Conservation (phyloP, 2,797 vertebrate species). For the Tauraco hartlaubi region DNA sequence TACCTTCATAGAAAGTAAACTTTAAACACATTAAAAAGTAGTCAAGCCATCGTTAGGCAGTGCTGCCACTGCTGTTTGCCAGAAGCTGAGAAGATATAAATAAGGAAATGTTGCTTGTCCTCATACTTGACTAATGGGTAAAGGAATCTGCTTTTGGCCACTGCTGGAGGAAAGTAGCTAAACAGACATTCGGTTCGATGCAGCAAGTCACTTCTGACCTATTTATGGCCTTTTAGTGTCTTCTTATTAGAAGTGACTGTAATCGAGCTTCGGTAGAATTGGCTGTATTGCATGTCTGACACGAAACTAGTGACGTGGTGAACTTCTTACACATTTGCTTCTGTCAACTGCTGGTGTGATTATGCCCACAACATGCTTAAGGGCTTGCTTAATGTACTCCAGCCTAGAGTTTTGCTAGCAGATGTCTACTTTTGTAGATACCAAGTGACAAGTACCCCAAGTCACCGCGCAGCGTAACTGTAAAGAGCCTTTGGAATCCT, state of each 20-base stretch:
- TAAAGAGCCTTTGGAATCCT: not conserved
- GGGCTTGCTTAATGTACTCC: not conserved
- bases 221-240: not conserved
- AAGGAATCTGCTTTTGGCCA: slow-evolving; percentile 32
- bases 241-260: not conserved
- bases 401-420: not conserved
- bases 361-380: not conserved
- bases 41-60: slow-evolving; percentile 10
- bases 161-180: not conserved
- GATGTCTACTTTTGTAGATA: not conserved
- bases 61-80: slow-evolving; percentile 23
- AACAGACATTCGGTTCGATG: not conserved
- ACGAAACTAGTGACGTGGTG: not conserved
- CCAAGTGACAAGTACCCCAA: not conserved
- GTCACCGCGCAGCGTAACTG: not conserved
- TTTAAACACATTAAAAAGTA: slow-evolving; percentile 31
- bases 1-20: not conserved
- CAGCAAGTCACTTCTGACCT: not conserved
- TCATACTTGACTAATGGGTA: not conserved
- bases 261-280: not conserved
- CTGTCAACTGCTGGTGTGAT: not conserved
- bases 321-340: not conserved
- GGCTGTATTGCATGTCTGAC: fast-evolving
- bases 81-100: slow-evolving; percentile 27
- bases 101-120: slow-evolving; percentile 50